Evolutionary conservation across 1,140 invertebrate genomes (phyloP).

Genomic region (Panulirus ornatus): DNA sequence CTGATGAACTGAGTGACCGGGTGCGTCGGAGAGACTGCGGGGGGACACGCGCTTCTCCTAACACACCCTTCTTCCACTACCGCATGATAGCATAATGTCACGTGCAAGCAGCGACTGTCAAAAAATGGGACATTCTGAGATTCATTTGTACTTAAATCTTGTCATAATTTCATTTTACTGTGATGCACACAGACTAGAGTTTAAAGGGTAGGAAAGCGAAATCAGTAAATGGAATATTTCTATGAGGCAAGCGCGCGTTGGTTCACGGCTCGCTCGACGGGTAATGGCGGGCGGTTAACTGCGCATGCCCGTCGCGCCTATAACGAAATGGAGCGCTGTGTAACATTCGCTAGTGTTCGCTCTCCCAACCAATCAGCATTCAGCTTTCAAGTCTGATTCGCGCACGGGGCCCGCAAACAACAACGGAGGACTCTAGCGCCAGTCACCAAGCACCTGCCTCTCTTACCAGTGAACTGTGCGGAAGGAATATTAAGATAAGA

Average conservation of each 20-base stretch:
- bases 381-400: constrained; percentile 68
- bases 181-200: neutral
- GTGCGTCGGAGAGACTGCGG: neutral
- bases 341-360: constrained; percentile 73
- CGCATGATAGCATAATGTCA: constrained; percentile 47
- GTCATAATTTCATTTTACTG: neutral
- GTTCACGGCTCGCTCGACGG: neutral
- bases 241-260: constrained; percentile 7
- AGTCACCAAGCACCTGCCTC: constrained; percentile 56
- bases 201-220: neutral
- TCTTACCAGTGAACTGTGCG: constrained; percentile 42
- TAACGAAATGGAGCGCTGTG: constrained; percentile 73
- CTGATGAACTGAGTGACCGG: neutral
- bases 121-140: neutral
- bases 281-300: constrained; percentile 61
- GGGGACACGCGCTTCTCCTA: neutral
- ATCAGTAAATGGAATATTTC: neutral
- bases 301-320: constrained; percentile 73
- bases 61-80: constrained; percentile 16
- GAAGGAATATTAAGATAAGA: constrained; percentile 23
- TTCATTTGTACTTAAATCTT: neutral
- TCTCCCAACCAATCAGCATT: constrained; percentile 71
- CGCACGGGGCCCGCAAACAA: constrained; percentile 66
- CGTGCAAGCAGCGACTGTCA: constrained; percentile 11
- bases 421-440: constrained; percentile 40